Conservation (phyloP, 2,113 vertebrate species). For the Eubucco bourcierii region DNA sequence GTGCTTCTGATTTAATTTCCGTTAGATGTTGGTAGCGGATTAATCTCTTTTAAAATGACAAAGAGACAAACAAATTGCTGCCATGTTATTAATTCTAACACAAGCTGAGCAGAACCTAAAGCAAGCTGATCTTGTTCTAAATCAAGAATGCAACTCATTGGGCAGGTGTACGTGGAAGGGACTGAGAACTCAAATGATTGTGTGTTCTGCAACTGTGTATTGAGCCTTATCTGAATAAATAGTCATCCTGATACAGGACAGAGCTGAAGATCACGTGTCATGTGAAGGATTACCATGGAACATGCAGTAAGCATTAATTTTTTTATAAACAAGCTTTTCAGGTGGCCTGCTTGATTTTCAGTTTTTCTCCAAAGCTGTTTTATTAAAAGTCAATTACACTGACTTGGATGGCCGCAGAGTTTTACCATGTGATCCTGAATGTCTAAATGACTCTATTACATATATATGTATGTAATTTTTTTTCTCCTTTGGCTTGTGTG, state of each 20-base stretch:
- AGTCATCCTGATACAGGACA: not conserved
- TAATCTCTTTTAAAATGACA: constrained; percentile 73
- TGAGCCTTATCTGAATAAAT: not conserved
- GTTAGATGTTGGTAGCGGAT: constrained; percentile 70
- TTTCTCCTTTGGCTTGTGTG: not conserved
- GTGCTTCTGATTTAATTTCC: constrained; percentile 71
- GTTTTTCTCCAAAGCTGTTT: not conserved
- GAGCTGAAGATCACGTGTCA: not conserved
- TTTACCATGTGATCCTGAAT: not conserved
- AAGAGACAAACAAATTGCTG: constrained; percentile 65
- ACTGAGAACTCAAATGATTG: not conserved
- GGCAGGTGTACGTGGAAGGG: not conserved
- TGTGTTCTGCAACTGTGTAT: not conserved
- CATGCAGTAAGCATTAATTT: not conserved
- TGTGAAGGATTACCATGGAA: not conserved
- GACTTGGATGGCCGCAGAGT: not conserved
- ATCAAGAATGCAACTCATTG: not conserved
- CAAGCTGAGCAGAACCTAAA: constrained; percentile 51
- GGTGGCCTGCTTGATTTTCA: not conserved
- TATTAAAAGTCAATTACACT: not conserved
- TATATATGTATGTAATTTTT: not conserved
- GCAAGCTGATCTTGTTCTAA: constrained; percentile 26
- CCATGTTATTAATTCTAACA: constrained; percentile 61
- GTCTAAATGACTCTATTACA: not conserved
- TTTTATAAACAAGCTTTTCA: not conserved